Evolutionary conservation across 1,140 invertebrate genomes (phyloP).

Genomic region (Zaprionus davidi): DNA sequence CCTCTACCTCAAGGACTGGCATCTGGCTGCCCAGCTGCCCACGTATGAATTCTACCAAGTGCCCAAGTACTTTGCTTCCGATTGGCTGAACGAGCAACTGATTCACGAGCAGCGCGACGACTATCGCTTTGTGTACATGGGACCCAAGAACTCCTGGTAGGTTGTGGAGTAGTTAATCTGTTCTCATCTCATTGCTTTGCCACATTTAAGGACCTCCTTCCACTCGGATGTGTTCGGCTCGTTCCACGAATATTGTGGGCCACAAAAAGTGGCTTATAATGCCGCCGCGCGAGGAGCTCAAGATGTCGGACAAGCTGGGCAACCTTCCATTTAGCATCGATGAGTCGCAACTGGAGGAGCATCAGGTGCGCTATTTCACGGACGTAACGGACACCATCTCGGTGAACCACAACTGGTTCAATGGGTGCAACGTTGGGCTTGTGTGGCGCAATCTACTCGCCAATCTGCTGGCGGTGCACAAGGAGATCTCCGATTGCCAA

Average conservation of each 20-base stretch:
- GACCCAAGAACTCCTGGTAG: constrained; percentile 95
- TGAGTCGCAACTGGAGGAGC: constrained; percentile 77
- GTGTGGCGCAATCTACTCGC: constrained; percentile 90
- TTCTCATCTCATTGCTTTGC: not conserved
- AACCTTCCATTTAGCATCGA: constrained; percentile 89
- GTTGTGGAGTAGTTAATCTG: not conserved
- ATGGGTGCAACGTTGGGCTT: constrained; percentile 92
- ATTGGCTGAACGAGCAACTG: constrained; percentile 98
- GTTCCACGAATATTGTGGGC: constrained; percentile 97
- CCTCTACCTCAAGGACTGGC: constrained; percentile 94
- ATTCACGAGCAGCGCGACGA: constrained; percentile 91
- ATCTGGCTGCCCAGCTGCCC: constrained; percentile 89
- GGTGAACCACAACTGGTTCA: constrained; percentile 99
- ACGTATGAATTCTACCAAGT: constrained; percentile 90
- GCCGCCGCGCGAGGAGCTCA: constrained; percentile 92
- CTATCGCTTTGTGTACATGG: constrained; percentile 98
- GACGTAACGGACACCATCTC: constrained; percentile 97
- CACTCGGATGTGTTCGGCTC: constrained; percentile 97
- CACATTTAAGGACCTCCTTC: constrained; percentile 92
- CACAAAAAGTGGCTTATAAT: constrained; percentile 96
- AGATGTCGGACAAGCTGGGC: constrained; percentile 88
- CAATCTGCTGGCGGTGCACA: constrained; percentile 89
- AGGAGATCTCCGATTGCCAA: constrained; percentile 91
- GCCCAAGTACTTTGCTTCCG: constrained; percentile 93
- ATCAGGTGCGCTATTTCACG: constrained; percentile 87